A percentile compares a stretch with the other conserved stretches of the same genome.
Evolutionary conservation across 2,888 invertebrate species (phyloP).

Genomic region (Lepidochitona cinerea): DNA sequence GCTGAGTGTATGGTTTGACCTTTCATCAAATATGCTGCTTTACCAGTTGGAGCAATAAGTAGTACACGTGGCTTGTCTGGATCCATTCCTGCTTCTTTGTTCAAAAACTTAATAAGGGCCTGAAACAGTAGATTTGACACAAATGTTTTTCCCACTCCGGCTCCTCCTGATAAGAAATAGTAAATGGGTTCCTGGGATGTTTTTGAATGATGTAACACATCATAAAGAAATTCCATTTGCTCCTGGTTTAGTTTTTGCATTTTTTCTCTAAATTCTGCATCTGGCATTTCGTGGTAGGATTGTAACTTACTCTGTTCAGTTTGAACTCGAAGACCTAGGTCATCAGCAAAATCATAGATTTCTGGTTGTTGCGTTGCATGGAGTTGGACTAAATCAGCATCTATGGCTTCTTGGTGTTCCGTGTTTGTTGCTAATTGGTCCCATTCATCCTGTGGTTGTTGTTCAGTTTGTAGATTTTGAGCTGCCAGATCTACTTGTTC

Average conservation of each 20-base stretch:
- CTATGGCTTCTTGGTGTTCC: not conserved
- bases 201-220: conserved; percentile 26
- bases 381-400: not conserved
- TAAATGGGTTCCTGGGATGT: conserved; percentile 17
- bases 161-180: conserved; percentile 4
- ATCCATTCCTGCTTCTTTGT: not conserved
- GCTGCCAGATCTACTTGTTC: not conserved
- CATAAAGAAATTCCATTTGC: conserved; percentile 31
- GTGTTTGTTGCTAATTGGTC: conserved; percentile 3
- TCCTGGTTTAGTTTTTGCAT: conserved; percentile 30
- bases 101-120: not conserved
- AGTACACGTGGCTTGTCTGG: not conserved
- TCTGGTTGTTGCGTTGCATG: not conserved
- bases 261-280: conserved; percentile 27
- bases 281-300: conserved; percentile 23
- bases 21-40: conserved; percentile 6
- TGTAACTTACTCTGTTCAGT: not conserved
- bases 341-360: not conserved
- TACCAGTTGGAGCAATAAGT: conserved; percentile 7
- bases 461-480: not conserved
- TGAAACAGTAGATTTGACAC: not conserved
- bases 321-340: not conserved
- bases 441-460: not conserved
- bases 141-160: conserved; percentile 10
- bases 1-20: conserved; percentile 9